A percentile compares a stretch with the other conserved stretches of the same genome.
These are phyloP conservation scores for Dolichallabes microphthalmus DNA, from an alignment of 2,113 vertebrate genomes.

Conservation along the genomic window DNA sequence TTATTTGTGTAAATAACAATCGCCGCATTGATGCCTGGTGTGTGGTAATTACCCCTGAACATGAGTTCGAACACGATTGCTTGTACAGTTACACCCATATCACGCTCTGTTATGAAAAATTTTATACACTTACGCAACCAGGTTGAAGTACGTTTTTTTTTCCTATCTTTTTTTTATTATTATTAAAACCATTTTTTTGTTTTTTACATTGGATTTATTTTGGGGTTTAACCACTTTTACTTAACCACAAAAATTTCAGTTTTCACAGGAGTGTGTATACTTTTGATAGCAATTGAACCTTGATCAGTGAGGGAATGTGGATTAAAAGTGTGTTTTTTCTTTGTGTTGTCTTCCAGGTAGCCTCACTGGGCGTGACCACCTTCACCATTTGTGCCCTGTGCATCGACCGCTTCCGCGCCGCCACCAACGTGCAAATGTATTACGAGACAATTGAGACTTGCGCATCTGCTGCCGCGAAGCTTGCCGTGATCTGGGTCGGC, in stretches of 20 bases:
- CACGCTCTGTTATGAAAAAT: not conserved
- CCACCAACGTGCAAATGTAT: slow-evolving; percentile 98
- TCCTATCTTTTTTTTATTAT: not conserved
- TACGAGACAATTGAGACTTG: slow-evolving; percentile 99
- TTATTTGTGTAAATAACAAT: not conserved
- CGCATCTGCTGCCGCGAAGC: slow-evolving; percentile 89
- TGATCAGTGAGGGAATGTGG: too few species aligned
- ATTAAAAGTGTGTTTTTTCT: not conserved
- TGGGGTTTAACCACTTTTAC: not conserved
- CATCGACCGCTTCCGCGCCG: slow-evolving; percentile 93
- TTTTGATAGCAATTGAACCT: not conserved
- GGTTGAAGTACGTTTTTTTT: too few species aligned
- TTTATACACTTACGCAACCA: not conserved
- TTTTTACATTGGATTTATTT: not conserved
- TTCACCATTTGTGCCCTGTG: slow-evolving; percentile 96
- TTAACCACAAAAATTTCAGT: not conserved
- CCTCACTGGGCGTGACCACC: slow-evolving; percentile 92
- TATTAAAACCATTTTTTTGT: not conserved
- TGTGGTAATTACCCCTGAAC: not conserved
- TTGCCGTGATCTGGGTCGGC: slow-evolving; percentile 95
- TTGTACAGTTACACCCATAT: not conserved
- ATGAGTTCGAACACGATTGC: not conserved
- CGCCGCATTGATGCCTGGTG: not conserved
- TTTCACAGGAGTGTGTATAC: not conserved
- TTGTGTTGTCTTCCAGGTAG: slow-evolving; percentile 75